Conservation (phyloP, 2,113 vertebrate genomes). For the Peromyscus maniculatus region DNA sequence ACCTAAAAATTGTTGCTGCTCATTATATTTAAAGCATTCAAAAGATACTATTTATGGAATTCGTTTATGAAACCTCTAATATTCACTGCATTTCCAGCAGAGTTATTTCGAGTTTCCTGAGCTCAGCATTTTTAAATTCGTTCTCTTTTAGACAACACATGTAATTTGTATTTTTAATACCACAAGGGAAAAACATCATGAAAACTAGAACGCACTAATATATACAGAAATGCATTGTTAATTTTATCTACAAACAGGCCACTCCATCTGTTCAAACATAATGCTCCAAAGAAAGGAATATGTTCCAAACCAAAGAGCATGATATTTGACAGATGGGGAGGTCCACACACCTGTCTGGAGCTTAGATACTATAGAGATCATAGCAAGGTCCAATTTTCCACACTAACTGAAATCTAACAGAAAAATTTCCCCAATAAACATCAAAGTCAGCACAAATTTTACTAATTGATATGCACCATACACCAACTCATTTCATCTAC, state of each 20-base stretch:
- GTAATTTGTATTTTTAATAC: conserved; percentile 79
- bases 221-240: conserved; percentile 83
- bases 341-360: conserved; percentile 71
- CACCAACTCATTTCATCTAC: conserved; percentile 27
- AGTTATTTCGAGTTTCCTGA: conserved; percentile 69
- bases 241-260: conserved; percentile 82
- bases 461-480: conserved; percentile 42
- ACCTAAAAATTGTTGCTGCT: neutral
- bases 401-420: conserved; percentile 69
- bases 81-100: neutral
- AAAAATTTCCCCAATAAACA: conserved; percentile 66
- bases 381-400: conserved; percentile 69
- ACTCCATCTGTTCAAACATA: conserved; percentile 84
- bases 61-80: conserved; percentile 16
- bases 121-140: conserved; percentile 70
- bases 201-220: conserved; percentile 82
- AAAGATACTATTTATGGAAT: neutral
- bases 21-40: neutral
- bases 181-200: conserved; percentile 65
- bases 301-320: conserved; percentile 84
- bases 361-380: conserved; percentile 64
- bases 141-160: conserved; percentile 61
- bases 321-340: conserved; percentile 84
- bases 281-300: conserved; percentile 80
- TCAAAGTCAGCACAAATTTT: conserved; percentile 61